These are phyloP conservation scores for Sepioteuthis lessoniana DNA, from an alignment of 2,888 invertebrate species.

Conservation along the genomic window DNA sequence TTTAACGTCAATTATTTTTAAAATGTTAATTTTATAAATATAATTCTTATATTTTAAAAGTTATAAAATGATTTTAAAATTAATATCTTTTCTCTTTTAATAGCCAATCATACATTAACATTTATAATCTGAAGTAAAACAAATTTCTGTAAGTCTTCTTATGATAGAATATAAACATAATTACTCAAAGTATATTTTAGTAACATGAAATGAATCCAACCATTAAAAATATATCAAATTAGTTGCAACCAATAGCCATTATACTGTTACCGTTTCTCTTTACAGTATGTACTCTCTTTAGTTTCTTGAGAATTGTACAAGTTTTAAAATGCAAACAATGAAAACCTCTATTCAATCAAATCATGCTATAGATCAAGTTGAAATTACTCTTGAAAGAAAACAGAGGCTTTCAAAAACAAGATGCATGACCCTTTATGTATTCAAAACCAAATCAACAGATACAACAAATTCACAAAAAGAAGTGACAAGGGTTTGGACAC, in stretches of 20 bases:
- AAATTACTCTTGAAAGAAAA: background rate
- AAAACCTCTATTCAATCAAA: background rate
- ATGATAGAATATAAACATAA: too few species aligned
- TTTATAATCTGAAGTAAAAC: too few species aligned
- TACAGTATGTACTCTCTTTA: background rate
- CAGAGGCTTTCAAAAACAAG: background rate
- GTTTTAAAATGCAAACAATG: background rate
- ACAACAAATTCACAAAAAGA: background rate
- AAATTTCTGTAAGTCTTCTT: too few species aligned
- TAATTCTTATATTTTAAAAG: too few species aligned
- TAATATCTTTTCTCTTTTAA: too few species aligned
- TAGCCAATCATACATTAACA: too few species aligned
- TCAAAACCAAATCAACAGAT: background rate
- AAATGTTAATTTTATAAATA: too few species aligned
- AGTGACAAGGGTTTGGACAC: too few species aligned
- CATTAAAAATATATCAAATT: background rate
- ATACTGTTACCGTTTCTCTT: background rate
- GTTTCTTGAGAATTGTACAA: background rate
- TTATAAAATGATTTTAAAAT: too few species aligned
- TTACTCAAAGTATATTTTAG: background rate
- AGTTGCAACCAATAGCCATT: background rate
- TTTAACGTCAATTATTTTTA: too few species aligned
- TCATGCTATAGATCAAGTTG: conserved; percentile 17
- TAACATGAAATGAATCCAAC: background rate
- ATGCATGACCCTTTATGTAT: background rate